phyloP scores from a whole-genome alignment of 2,797 vertebrate species.

The Dryobates pubescens region DNA sequence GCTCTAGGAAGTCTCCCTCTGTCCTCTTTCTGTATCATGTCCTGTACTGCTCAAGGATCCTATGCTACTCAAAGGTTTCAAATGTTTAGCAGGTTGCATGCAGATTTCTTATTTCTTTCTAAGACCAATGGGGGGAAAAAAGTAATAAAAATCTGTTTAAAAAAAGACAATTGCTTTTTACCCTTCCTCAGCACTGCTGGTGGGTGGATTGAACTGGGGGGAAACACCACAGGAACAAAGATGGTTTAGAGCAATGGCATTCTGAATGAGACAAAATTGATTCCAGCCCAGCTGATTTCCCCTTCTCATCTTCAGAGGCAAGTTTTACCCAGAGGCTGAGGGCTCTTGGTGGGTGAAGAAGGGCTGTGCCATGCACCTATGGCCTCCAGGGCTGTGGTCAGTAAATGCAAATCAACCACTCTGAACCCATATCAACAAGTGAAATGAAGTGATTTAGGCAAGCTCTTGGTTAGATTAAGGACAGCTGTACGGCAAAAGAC shows the following conservation, averaged over 20 bases:
- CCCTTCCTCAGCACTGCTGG: neutral
- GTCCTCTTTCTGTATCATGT: slow-evolving; percentile 81
- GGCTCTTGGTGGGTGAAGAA: neutral
- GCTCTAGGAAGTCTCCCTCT: slow-evolving; percentile 74
- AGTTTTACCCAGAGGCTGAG: neutral
- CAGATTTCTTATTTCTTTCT: slow-evolving; percentile 84
- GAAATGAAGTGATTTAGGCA: neutral
- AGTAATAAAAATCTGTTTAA: slow-evolving; percentile 75
- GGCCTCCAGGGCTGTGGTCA: neutral
- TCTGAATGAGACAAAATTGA: neutral
- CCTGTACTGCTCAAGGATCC: slow-evolving; percentile 84
- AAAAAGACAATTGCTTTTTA: neutral
- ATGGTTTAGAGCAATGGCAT: neutral
- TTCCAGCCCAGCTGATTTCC: neutral
- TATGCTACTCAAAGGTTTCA: slow-evolving; percentile 88
- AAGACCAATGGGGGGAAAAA: slow-evolving; percentile 75
- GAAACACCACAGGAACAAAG: neutral
- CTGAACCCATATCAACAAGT: neutral
- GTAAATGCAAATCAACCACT: neutral
- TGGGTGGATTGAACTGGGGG: neutral
- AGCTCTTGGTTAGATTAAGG: neutral
- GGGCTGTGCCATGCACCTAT: accelerated
- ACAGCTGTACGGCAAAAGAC: accelerated
- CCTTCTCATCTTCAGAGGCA: neutral
- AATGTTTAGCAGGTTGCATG: slow-evolving; percentile 81